Evolutionary conservation across 2,888 invertebrate species (phyloP), one percentile per base, ranked within the genome.

Genomic region (Nomada fucata): DNA sequence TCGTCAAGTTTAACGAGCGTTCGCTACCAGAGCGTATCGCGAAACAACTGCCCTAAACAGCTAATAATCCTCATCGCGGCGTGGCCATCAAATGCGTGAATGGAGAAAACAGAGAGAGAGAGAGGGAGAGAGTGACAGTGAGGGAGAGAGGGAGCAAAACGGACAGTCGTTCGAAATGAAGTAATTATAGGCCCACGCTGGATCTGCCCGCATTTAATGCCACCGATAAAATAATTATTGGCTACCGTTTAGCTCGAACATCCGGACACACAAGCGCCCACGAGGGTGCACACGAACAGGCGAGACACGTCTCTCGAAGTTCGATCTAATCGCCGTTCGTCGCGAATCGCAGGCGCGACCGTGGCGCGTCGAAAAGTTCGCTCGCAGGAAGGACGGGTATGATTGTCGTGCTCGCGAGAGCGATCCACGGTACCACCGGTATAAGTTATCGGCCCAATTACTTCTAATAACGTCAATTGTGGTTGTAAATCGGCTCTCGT

Each of bases 151-250:
- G 60, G 42, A 77, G 74, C 59, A 74, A 75, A 81, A 69, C 79
- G 44, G 68, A 60, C 23, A 72, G 61, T 79, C 84, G 74, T 82
- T 79, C 76, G 68, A 73, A 76, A 85, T 75, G 79, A 87, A 80
- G 81, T 84, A 87, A 87, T 87, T 87, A 87, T 70, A 86, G 79
- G 61, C 42, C 64, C 47, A 26, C 42, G 53, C n/a, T n/a, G 11
- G 59, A 52, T 50, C 65, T 18, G 26, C 44, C 26, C 2, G 23
- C 47, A 57, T 61, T 71, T 79, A 76, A 76, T 63, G 67, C 36
- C 60, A 55, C 7, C 64, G 76, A 79, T 79, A 71, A 82, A 79
- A 79, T 76, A 74, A 82, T 79, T 79, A 77, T 81, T 69, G 76
- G 55, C 65, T 69, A 80, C 76, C 83, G 83, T 80, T 74, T 53